Evolutionary conservation across 2,888 invertebrate genomes (phyloP).

Genomic region (Podotricha telesiphe): DNA sequence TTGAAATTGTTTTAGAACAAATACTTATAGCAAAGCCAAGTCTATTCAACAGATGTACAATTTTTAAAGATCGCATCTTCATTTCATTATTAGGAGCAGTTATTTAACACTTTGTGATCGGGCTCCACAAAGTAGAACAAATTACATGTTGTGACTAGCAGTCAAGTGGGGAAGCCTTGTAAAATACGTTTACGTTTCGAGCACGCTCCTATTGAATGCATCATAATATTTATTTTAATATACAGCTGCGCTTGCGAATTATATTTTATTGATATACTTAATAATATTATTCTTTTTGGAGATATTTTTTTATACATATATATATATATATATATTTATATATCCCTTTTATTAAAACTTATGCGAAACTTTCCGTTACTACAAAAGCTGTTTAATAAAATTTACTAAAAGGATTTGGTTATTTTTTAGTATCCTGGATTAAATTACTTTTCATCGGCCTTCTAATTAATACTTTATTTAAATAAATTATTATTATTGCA

Average conservation of each 20-base stretch:
- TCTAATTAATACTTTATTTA: no score
- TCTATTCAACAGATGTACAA: background rate
- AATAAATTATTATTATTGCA: no score
- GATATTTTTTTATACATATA: background rate
- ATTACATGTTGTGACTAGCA: constrained; percentile 33
- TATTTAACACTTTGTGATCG: constrained; percentile 27
- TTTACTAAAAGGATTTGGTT: no score
- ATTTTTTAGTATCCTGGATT: no score
- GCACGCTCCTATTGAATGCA: constrained; percentile 38
- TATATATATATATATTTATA: no score
- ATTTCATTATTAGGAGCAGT: constrained; percentile 11
- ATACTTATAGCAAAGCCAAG: background rate
- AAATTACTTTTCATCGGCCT: no score
- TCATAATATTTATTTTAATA: constrained; percentile 33
- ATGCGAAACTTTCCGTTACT: no score
- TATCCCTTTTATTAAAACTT: no score
- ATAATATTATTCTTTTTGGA: no score
- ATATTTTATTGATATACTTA: constrained; percentile 5
- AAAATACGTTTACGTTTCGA: constrained; percentile 32
- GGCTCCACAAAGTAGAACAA: constrained; percentile 32
- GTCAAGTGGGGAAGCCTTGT: constrained; percentile 38
- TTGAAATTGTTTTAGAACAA: background rate
- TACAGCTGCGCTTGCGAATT: constrained; percentile 6
- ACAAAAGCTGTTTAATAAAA: no score
- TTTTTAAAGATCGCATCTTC: background rate